phyloP scores from a whole-genome alignment of 2,113 vertebrate species.

The Sciurus niger region DNA sequence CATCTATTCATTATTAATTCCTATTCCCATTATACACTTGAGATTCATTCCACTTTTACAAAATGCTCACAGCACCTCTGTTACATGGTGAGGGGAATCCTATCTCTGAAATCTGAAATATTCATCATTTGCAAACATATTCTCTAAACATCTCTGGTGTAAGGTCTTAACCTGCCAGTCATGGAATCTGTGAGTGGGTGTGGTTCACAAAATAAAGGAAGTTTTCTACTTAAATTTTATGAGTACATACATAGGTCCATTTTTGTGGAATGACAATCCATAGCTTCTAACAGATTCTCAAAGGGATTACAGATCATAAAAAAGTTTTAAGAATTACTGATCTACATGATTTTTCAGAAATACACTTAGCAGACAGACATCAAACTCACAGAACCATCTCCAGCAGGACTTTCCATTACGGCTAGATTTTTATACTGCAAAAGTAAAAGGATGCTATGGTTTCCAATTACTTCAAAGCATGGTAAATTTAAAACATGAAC shows the following conservation, averaged over 20 bases:
- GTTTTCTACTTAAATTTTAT: neutral
- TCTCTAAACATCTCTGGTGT: neutral
- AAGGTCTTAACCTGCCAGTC: neutral
- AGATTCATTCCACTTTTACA: neutral
- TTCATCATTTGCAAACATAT: neutral
- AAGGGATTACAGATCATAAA: neutral
- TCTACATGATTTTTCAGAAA: conserved; percentile 42
- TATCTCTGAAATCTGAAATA: conserved; percentile 11
- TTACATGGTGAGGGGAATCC: neutral
- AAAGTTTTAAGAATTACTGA: conserved; percentile 19
- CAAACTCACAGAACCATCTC: neutral
- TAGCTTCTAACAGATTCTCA: conserved; percentile 24
- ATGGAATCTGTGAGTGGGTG: neutral
- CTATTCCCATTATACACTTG: neutral
- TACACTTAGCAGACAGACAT: conserved; percentile 10
- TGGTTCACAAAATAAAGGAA: neutral
- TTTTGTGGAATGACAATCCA: neutral
- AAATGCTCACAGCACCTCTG: neutral
- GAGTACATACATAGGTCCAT: neutral
- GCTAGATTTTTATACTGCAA: neutral
- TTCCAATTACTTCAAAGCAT: conserved; percentile 2
- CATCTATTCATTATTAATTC: conserved; percentile 34
- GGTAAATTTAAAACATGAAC: conserved; percentile 21
- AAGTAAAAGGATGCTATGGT: neutral
- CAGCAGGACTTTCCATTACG: neutral